Evolutionary conservation across 1,140 invertebrate species (phyloP), one percentile per base, ranked within the genome.

Genomic region (Drosophila navojoa): DNA sequence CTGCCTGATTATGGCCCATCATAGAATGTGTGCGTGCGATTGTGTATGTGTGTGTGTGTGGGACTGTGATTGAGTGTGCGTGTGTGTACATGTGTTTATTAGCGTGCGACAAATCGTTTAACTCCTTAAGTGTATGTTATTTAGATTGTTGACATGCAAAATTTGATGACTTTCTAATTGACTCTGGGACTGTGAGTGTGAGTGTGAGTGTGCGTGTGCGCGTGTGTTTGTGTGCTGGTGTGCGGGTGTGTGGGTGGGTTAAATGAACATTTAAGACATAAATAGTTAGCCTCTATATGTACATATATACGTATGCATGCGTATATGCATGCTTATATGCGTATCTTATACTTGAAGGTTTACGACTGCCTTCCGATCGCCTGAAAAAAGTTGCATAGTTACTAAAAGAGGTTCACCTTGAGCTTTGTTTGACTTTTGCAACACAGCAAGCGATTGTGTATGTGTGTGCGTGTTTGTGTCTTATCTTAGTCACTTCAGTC

Each of bases 31-130:
- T 7, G 32, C 5, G 32, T 32, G 32, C 10, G 38, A 42, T 47
- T 15, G 19, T n/a, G 38, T 42, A 47, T 15, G 19, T 52, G 38
- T 9, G 32, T 42, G 45, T 55, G 62, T 74, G 62, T 27, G 49
- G 47, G 42, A 49, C 16, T 15, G 52, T 58, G 38, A 4, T 32
- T 42, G 45, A 50, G 62, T 74, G 62, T 40, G 49, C 50, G 42
- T 53, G 22, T 62, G 42, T 53, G 57, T 35, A 50, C 19, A 15
- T 47, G 38, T 57, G 53, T 60, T 70, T 68, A 66, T 67, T 42
- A 62, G 67, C 52, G 73, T 79, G 59, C 70, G 71, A 81, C 78
- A 73, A 86, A 86, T 77, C 77, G 75, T 89, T 89, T 87, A 84
- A 89, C 63, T 67, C 70, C 47, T 70, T 87, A 79, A 69, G 67